Conservation (phyloP, 2,113 vertebrate genomes). For the Gobiocypris rarus region DNA sequence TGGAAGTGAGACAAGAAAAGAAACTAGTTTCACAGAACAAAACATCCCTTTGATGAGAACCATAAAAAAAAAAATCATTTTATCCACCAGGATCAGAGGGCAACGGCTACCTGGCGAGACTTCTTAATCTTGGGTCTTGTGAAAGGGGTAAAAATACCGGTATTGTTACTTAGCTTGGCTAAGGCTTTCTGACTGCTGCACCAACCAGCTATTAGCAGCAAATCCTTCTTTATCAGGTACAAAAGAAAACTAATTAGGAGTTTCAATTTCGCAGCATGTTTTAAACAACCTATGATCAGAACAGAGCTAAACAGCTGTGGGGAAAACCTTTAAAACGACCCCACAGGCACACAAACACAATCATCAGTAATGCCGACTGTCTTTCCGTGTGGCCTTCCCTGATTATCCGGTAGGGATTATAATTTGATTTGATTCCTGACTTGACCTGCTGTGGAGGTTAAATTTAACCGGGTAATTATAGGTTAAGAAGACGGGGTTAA, state of each 20-base stretch:
- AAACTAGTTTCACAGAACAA: neutral
- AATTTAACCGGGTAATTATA: constrained; percentile 8
- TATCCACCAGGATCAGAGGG: neutral
- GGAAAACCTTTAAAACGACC: neutral
- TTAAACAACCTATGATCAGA: constrained; percentile 10
- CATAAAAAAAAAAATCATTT: neutral
- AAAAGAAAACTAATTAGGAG: constrained; percentile 19
- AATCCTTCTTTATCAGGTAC: constrained; percentile 27
- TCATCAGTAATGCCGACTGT: neutral
- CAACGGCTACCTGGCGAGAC: neutral
- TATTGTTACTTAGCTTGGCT: neutral
- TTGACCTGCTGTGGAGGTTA: constrained; percentile 27
- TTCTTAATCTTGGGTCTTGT: neutral
- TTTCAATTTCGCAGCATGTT: constrained; percentile 6
- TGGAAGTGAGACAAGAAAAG: neutral
- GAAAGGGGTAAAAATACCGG: neutral
- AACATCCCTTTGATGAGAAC: no score
- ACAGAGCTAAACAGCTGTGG: neutral
- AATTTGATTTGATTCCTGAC: constrained; percentile 30
- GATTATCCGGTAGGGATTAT: constrained; percentile 18
- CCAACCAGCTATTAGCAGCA: neutral
- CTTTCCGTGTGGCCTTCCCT: constrained; percentile 11
- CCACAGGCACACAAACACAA: constrained; percentile 14
- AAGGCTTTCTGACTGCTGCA: neutral
- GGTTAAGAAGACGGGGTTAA: neutral